These are phyloP conservation scores for Ascidia mentula DNA, from an alignment of 23 tunicate species.

Conservation along the genomic window DNA sequence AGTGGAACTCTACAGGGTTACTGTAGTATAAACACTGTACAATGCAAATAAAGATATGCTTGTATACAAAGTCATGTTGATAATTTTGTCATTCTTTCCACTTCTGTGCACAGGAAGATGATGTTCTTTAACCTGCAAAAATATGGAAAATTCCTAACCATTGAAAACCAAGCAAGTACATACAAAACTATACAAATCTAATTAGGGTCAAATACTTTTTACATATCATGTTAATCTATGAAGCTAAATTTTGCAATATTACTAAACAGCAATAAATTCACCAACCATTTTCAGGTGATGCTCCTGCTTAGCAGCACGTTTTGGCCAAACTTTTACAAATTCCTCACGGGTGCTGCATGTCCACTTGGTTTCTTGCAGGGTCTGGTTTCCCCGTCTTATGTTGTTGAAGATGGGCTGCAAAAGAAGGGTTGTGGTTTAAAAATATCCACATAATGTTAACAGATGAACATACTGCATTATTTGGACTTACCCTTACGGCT, in stretches of 20 bases:
- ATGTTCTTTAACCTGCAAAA: background rate
- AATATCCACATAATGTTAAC: background rate
- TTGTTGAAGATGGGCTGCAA: background rate
- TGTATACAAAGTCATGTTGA: background rate
- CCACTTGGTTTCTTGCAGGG: background rate
- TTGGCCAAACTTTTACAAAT: background rate
- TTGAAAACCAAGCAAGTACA: too few relatives aligned
- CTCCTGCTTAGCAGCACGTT: background rate
- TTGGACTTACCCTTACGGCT: background rate
- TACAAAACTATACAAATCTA: too few relatives aligned
- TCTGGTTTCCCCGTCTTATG: background rate
- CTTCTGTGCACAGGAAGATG: background rate
- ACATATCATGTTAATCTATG: too few relatives aligned
- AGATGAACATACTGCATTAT: background rate
- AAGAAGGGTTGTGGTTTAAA: background rate
- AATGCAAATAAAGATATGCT: too few relatives aligned
- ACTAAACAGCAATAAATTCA: too few relatives aligned
- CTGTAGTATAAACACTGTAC: too few relatives aligned
- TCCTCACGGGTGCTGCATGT: background rate
- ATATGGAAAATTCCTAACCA: too few relatives aligned
- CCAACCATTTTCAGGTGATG: slow-evolving; percentile 1
- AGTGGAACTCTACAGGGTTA: too few relatives aligned
- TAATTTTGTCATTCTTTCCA: background rate
- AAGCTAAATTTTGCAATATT: too few relatives aligned
- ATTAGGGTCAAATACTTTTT: too few relatives aligned